Percentiles rank a stretch among this genome's conserved stretches.
Conservation (phyloP, 2,113 vertebrate species). For the Callaeas wilsoni region DNA sequence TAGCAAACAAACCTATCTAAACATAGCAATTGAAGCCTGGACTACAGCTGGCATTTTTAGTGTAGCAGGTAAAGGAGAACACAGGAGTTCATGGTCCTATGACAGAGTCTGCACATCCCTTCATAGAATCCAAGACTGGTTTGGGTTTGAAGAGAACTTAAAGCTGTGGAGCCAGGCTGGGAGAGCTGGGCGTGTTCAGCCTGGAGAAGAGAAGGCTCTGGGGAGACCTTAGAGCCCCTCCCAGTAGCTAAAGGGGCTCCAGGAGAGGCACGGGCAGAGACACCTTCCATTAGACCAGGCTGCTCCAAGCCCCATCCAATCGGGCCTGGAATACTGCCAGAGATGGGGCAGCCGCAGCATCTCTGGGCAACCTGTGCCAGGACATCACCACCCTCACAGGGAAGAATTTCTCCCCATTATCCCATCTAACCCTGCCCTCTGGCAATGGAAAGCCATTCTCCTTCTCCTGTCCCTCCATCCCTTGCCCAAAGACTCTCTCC, state of each 20-base stretch:
- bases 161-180: not conserved
- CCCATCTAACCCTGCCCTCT: not conserved
- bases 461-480: not conserved
- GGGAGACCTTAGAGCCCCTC: not conserved
- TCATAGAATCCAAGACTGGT: not conserved
- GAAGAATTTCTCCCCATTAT: not conserved
- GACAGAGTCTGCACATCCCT: not conserved
- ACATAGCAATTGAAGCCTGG: not conserved
- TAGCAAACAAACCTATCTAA: not conserved
- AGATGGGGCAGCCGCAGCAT: not conserved
- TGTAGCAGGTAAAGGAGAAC: not conserved
- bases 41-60: not conserved
- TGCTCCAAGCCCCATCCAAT: not conserved
- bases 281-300: fast-evolving
- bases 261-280: not conserved
- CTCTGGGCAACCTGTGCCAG: not conserved
- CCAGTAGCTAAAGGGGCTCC: not conserved
- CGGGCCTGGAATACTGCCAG: not conserved
- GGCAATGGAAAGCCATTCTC: not conserved
- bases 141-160: not conserved
- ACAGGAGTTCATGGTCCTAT: not conserved
- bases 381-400: not conserved
- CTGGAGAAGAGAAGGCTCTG: not conserved
- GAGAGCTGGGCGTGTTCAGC: not conserved
- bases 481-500: not conserved